Base-by-base conservation (phyloP, 1,140 invertebrate species). In the Heliconius nattereri region DNA sequence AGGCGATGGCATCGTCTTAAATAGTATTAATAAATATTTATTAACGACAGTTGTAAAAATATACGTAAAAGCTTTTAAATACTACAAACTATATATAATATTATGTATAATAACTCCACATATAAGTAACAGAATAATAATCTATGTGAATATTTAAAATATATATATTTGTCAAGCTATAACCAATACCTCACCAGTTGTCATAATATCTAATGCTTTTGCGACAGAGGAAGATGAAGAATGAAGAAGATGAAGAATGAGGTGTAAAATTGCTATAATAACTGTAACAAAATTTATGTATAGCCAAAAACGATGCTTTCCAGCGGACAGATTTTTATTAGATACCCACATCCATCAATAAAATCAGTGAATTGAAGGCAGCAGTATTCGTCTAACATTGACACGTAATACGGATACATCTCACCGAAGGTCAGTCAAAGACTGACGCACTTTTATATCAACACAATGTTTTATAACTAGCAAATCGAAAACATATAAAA, bases 401-500 rank as follows among this genome's bases (percentile, higher is more conserved):
- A 85, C 82, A 86, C 78, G 79, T 82, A 78, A 83, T 80, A 82
- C 78, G 9, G 76, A 83, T 75, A 71, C 26, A 79, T 84, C 72
- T 83, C 49, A 60, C 19, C 72, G 86, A 89, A 92, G 90, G 90
- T 79, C 86, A 80, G 20, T 20, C 76, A 77, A 80, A 76, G 78
- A 80, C 78, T 89, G 86, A 91, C 87, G 86, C 83, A 89, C 80
- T 90, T 86, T 88, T 86, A 87, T 85, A 86, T 85, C 83, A 83
- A 81, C 78, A 85, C 81, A 29, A 54, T 52, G 74, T 89, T 92
- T 91, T 88, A 90, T 84, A 83, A 78, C 85, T 82, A 86, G 81
- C 81, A 82, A 76, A 88, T 91, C 86, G 87, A 84, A 90, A 90
- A 87, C 87, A 85, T 90, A 90, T 91, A 91, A 92, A 91, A 90